phyloP scores from a whole-genome alignment of 1,140 invertebrate genomes.

The Periplaneta americana region DNA sequence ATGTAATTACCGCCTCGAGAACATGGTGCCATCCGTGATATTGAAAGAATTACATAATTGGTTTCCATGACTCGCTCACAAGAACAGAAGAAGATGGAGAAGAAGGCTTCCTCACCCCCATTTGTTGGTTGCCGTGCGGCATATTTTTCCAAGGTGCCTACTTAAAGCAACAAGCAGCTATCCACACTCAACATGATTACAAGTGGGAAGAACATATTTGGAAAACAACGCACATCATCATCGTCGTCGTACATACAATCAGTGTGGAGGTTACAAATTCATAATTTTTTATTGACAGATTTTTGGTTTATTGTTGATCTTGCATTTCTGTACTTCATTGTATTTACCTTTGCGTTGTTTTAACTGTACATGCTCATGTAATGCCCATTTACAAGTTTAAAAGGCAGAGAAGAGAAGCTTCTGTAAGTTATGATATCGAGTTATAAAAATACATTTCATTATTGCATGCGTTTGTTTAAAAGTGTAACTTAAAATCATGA shows the following conservation, averaged over 20 bases:
- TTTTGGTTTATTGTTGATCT: not conserved
- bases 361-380: not conserved
- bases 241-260: conserved; percentile 5
- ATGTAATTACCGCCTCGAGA: not conserved
- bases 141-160: conserved; percentile 14
- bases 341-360: not conserved
- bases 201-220: not conserved
- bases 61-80: not conserved
- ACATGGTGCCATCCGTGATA: not conserved
- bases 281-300: not conserved
- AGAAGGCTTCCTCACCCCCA: not conserved
- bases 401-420: too few species aligned
- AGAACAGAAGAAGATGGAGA: not conserved
- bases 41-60: not conserved
- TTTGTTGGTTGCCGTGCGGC: conserved; percentile 1
- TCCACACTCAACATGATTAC: not conserved
- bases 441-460: too few species aligned
- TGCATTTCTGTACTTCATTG: not conserved
- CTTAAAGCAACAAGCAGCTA: conserved; percentile 2
- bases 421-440: too few species aligned
- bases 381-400: too few species aligned
- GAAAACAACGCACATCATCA: not conserved
- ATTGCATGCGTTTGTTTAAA: too few species aligned
- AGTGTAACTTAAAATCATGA: too few species aligned
- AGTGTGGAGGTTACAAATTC: conserved; percentile 1